Conservation (phyloP, 2,113 vertebrate genomes). For the Tangachromis dhanisi region DNA sequence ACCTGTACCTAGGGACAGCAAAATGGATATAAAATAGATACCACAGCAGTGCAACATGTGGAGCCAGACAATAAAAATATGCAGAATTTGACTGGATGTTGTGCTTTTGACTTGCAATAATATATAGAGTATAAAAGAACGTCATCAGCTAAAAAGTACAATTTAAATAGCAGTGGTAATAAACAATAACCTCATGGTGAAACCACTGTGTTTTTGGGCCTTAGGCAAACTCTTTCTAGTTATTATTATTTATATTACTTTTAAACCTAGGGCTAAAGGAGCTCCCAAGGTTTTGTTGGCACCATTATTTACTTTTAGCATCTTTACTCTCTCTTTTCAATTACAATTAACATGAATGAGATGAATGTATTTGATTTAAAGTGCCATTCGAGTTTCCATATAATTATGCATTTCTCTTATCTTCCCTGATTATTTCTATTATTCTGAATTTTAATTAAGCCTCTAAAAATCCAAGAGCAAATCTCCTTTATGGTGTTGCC, state of each 20-base stretch:
- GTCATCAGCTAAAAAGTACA: background rate
- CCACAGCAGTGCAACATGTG: background rate
- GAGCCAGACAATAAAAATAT: background rate
- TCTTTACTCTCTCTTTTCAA: background rate
- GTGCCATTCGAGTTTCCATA: background rate
- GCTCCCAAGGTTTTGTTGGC: background rate
- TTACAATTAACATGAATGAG: background rate
- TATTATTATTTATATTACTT: background rate
- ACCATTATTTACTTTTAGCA: background rate
- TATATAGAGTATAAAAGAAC: background rate
- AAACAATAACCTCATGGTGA: background rate
- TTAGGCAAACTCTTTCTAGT: background rate
- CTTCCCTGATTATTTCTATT: background rate
- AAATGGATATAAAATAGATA: background rate
- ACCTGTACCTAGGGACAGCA: background rate
- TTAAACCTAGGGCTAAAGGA: background rate
- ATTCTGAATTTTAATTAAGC: background rate
- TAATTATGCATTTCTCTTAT: background rate
- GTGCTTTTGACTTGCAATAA: background rate
- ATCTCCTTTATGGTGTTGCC: background rate
- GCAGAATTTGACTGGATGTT: background rate
- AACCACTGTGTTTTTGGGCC: background rate
- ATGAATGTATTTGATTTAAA: background rate
- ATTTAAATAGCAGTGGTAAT: background rate
- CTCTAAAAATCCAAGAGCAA: background rate